Evolutionary conservation across 2,888 invertebrate genomes (phyloP).

Genomic region (Apamea crenata): DNA sequence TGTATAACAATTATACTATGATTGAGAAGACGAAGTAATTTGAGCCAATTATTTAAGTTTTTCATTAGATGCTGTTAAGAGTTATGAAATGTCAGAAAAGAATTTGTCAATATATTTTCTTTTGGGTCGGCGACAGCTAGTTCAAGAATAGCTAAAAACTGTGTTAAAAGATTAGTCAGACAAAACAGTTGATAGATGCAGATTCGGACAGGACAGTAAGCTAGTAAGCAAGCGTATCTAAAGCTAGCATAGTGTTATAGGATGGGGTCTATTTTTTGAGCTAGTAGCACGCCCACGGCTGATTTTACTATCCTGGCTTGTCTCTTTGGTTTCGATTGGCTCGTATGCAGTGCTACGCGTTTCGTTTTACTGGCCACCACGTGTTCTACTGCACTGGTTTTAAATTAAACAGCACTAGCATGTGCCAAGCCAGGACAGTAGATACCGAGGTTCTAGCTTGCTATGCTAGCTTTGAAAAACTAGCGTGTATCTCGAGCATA

Average conservation of each 20-base stretch:
- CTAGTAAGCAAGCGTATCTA: background rate
- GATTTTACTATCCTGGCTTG: background rate
- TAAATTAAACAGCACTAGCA: background rate
- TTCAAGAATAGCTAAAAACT: background rate
- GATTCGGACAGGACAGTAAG: background rate
- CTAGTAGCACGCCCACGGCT: background rate
- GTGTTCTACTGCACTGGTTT: no score
- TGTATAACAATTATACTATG: constrained; percentile 37
- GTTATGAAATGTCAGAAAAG: constrained; percentile 2
- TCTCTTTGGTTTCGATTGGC: background rate
- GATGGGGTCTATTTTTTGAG: background rate
- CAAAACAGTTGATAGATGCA: background rate
- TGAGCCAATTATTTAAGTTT: constrained; percentile 37
- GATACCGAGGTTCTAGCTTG: background rate
- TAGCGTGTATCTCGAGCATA: background rate
- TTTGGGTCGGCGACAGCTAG: background rate
- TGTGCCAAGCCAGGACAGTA: background rate
- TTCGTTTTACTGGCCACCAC: no score
- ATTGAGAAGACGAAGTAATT: constrained; percentile 36
- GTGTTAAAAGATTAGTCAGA: background rate
- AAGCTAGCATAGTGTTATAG: background rate
- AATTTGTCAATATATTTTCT: background rate
- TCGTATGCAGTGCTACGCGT: background rate
- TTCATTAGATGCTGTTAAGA: background rate
- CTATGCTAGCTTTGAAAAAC: background rate